A percentile compares a stretch with the other conserved stretches of the same genome.
These are phyloP conservation scores for Eristalinus aeneus DNA, from an alignment of 2,888 invertebrate species.

Conservation along the genomic window DNA sequence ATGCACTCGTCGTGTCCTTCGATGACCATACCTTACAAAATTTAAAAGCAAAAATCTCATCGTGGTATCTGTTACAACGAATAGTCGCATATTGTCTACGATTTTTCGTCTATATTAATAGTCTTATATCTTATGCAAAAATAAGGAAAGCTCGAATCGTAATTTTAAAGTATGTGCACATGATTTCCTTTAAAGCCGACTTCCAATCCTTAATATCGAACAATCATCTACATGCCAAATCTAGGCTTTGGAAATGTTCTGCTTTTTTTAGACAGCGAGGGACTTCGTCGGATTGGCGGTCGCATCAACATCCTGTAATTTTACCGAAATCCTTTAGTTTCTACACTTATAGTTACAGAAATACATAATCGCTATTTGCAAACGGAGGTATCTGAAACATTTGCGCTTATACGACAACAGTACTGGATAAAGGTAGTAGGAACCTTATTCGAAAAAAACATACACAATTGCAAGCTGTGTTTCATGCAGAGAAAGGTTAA, in stretches of 20 bases:
- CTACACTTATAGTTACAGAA: background rate
- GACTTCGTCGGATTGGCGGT: background rate
- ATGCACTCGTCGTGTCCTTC: no score
- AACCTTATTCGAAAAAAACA: background rate
- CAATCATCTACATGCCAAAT: background rate
- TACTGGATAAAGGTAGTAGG: conserved; percentile 9
- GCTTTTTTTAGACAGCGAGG: background rate
- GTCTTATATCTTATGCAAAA: no score
- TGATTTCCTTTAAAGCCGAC: conserved; percentile 2
- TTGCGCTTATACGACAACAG: background rate
- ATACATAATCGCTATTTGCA: conserved; percentile 6
- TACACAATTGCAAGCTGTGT: conserved; percentile 23
- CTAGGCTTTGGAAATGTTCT: background rate
- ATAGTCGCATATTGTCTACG: no score
- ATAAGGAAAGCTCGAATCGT: conserved; percentile 19
- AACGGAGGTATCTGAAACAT: conserved; percentile 6
- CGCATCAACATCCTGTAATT: background rate
- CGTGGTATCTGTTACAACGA: no score
- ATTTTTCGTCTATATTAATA: no score
- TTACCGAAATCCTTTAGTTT: background rate
- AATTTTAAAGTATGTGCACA: conserved; percentile 23
- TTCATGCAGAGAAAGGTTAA: conserved; percentile 29
- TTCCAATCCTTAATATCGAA: background rate
- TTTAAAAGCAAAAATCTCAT: no score
- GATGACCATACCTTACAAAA: no score